A percentile compares a stretch with the other conserved stretches of the same genome.
phyloP scores from a whole-genome alignment of 2,113 vertebrate species.

The Shinisaurus crocodilurus region DNA sequence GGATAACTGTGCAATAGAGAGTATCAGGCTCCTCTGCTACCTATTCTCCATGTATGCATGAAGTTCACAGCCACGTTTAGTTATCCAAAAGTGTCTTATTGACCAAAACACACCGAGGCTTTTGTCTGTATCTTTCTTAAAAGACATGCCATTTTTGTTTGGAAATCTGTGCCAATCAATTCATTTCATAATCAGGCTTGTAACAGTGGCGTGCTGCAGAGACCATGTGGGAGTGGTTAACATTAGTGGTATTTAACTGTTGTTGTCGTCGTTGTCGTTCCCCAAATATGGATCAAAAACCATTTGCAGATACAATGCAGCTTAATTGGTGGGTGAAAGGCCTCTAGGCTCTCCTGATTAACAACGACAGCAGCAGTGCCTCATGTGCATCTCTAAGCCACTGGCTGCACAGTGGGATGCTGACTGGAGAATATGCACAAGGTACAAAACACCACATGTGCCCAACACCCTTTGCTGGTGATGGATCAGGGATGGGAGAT shows the following conservation, averaged over 20 bases:
- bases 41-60: neutral
- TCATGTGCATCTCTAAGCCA: fast-evolving
- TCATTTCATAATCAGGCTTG: conserved; percentile 77
- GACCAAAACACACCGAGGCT: neutral
- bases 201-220: conserved; percentile 58
- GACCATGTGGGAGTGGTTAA: conserved; percentile 74
- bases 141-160: neutral
- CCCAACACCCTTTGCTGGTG: neutral
- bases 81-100: neutral
- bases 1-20: no score
- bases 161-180: conserved; percentile 71
- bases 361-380: conserved; percentile 58
- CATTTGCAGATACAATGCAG: conserved; percentile 55
- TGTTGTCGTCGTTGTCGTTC: neutral
- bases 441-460: neutral
- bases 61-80: neutral
- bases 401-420: no score
- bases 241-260: conserved; percentile 75
- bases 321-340: conserved; percentile 72
- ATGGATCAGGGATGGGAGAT: no score
- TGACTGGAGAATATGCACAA: neutral
- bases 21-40: neutral
- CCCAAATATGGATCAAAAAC: conserved; percentile 68
- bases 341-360: conserved; percentile 64
- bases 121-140: neutral